Percentiles rank a stretch among this genome's conserved stretches.
Evolutionary conservation across 1,140 invertebrate species (phyloP).

Genomic region (Gonioctena quinquepunctata): DNA sequence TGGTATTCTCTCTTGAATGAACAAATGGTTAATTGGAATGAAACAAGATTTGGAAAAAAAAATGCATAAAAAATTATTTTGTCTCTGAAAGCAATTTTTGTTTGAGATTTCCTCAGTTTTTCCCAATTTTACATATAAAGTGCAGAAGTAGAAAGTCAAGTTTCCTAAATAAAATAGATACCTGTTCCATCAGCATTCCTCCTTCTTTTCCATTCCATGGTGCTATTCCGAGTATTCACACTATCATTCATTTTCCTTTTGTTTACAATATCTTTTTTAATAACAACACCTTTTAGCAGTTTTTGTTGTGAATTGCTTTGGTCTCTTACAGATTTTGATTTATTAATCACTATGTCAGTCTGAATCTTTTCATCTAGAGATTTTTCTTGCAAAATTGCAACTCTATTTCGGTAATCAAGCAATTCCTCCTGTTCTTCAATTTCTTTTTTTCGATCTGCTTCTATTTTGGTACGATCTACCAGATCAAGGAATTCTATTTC

Average conservation of each 20-base stretch:
- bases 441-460: slow-evolving; percentile 78
- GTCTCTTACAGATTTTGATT: slow-evolving; percentile 39
- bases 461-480: slow-evolving; percentile 83
- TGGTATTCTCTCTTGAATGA: too few relatives aligned
- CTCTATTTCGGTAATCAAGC: slow-evolving; percentile 78
- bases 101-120: too few relatives aligned
- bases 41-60: too few relatives aligned
- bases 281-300: slow-evolving; percentile 64
- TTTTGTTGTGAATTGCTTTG: slow-evolving; percentile 59
- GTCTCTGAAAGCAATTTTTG: too few relatives aligned
- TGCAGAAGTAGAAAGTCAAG: too few relatives aligned
- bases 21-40: too few relatives aligned
- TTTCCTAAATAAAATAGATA: not conserved
- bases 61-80: too few relatives aligned
- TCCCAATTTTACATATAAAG: too few relatives aligned
- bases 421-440: slow-evolving; percentile 82
- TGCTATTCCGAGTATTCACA: slow-evolving; percentile 48
- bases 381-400: slow-evolving; percentile 78
- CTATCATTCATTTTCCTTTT: slow-evolving; percentile 65
- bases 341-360: slow-evolving; percentile 58
- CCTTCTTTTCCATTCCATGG: slow-evolving; percentile 30
- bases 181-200: slow-evolving; percentile 23
- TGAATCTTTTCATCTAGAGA: slow-evolving; percentile 68
- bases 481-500: slow-evolving; percentile 92
- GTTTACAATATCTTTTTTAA: slow-evolving; percentile 60